Evolutionary conservation across 2,888 invertebrate genomes (phyloP).

Genomic region (Opisthograptis luteolata): DNA sequence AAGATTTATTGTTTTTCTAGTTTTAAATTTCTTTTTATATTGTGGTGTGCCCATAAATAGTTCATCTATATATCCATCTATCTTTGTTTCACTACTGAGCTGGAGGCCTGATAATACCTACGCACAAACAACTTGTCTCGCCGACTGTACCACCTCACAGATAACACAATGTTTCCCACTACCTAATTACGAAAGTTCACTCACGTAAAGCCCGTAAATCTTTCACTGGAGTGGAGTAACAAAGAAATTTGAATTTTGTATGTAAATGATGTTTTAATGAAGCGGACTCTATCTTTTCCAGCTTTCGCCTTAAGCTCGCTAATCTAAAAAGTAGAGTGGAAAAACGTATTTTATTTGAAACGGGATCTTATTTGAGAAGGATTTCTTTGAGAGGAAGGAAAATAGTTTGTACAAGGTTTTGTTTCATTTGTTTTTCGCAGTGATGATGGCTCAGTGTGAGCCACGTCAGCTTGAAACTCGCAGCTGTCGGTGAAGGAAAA

Average conservation of each 20-base stretch:
- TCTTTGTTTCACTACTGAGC: too few species aligned
- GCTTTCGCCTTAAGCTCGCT: conserved; percentile 27
- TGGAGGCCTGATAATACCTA: too few species aligned
- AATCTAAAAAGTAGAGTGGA: conserved; percentile 27
- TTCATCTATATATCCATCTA: too few species aligned
- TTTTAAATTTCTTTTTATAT: too few species aligned
- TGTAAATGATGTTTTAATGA: conserved; percentile 53
- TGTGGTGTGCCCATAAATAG: too few species aligned
- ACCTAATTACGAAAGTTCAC: conserved; percentile 44
- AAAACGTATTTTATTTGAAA: conserved; percentile 25
- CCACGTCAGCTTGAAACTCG: too few species aligned
- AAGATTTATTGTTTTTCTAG: too few species aligned
- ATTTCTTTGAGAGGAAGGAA: neutral
- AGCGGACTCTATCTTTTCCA: conserved; percentile 38
- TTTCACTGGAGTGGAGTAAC: conserved; percentile 33
- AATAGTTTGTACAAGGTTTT: neutral
- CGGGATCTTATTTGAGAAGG: conserved; percentile 9
- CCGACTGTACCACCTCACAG: neutral
- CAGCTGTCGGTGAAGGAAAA: too few species aligned
- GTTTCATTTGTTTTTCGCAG: neutral
- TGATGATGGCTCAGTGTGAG: too few species aligned
- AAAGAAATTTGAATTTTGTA: conserved; percentile 50
- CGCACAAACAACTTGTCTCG: too few species aligned
- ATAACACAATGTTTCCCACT: conserved; percentile 27
- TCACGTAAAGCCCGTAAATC: conserved; percentile 49